Percentiles rank a stretch among this genome's conserved stretches.
These are phyloP conservation scores for Addax nasomaculatus DNA, from an alignment of 2,113 vertebrate genomes.

Conservation along the genomic window DNA sequence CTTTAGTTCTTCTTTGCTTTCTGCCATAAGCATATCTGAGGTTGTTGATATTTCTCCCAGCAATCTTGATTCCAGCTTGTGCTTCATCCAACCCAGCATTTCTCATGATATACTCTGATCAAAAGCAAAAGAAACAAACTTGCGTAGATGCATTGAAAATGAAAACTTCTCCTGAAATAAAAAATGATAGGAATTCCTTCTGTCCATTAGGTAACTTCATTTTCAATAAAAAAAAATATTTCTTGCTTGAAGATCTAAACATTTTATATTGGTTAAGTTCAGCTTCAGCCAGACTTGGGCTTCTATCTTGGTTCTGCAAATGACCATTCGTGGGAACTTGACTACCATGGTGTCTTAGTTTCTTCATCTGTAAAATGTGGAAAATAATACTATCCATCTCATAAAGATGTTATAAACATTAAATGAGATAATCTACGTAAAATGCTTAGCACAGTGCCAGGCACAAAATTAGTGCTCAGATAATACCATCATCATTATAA, in stretches of 20 bases:
- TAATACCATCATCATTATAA: neutral
- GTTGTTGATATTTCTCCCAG: neutral
- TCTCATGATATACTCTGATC: neutral
- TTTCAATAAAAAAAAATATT: neutral
- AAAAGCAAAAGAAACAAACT: neutral
- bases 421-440: neutral
- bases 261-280: neutral
- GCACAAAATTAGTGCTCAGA: neutral
- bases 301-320: neutral
- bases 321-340: neutral
- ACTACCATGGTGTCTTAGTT: neutral
- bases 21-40: neutral
- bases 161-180: neutral
- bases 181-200: neutral
- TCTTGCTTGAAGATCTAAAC: neutral
- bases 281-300: neutral
- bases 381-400: neutral
- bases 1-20: neutral
- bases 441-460: neutral
- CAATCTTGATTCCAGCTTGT: neutral
- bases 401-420: neutral
- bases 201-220: neutral
- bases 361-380: neutral
- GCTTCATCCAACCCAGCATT: neutral
- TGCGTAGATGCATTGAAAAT: neutral